A percentile compares a stretch with the other conserved stretches of the same genome.
These are phyloP conservation scores for Steinernema feltiae DNA, from an alignment of 1,140 invertebrate species.

Conservation along the genomic window DNA sequence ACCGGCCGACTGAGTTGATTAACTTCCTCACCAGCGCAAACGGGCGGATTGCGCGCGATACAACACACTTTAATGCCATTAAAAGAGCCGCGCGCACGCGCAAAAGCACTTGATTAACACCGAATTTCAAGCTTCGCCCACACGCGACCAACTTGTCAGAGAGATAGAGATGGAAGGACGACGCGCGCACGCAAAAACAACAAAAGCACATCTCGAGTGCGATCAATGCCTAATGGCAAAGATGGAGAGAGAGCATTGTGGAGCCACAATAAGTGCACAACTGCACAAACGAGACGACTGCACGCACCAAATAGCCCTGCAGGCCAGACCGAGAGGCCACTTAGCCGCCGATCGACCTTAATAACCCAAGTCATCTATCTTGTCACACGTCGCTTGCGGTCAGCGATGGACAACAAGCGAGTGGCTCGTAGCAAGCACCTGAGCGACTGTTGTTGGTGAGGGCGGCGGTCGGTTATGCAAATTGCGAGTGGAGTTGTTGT, in stretches of 20 bases:
- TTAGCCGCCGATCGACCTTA: neutral
- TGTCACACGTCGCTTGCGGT: conserved; percentile 5
- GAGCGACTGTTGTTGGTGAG: neutral
- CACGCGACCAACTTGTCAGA: neutral
- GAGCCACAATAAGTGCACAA: neutral
- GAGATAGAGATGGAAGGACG: neutral
- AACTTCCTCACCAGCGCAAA: too few species aligned
- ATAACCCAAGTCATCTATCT: conserved; percentile 1
- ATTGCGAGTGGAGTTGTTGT: neutral
- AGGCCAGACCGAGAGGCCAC: neutral
- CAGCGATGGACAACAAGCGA: neutral
- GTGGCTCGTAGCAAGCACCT: neutral
- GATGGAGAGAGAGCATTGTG: neutral
- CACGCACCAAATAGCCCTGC: neutral
- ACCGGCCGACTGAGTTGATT: too few species aligned
- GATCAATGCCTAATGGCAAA: conserved; percentile 4
- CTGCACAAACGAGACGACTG: too few species aligned
- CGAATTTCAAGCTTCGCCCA: neutral
- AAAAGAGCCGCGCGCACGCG: neutral
- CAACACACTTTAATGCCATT: neutral
- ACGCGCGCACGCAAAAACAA: neutral
- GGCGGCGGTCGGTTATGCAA: neutral
- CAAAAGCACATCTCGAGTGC: conserved; percentile 10
- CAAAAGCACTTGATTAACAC: neutral
- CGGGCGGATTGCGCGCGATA: neutral